phyloP scores from a whole-genome alignment of 2,113 vertebrate species.

The Smithornis capensis region DNA sequence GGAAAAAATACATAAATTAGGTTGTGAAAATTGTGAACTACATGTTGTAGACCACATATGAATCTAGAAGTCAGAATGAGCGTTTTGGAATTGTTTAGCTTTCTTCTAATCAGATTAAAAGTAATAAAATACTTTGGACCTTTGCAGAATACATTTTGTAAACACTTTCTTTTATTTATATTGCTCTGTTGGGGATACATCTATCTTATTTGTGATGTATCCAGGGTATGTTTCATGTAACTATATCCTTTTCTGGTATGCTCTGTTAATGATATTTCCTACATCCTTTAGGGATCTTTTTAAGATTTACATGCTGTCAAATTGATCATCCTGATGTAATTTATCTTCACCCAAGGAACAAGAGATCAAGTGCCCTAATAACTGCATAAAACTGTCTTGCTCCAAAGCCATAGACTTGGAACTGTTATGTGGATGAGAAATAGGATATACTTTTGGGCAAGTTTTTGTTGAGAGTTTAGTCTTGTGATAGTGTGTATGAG shows the following conservation, averaged over 20 bases:
- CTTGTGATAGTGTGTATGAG: background rate
- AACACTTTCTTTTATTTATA: background rate
- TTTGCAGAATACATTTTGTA: background rate
- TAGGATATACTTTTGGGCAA: background rate
- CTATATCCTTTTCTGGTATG: background rate
- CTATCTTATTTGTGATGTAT: background rate
- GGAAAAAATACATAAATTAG: background rate
- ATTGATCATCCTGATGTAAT: background rate
- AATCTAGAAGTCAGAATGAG: background rate
- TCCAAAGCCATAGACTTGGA: background rate
- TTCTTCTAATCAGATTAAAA: background rate
- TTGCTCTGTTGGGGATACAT: background rate
- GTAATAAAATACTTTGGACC: background rate
- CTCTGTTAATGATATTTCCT: background rate
- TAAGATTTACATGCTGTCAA: background rate
- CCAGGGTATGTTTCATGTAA: background rate
- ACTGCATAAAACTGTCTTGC: background rate
- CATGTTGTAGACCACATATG: background rate
- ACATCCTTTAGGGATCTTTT: background rate
- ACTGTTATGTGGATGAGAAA: background rate
- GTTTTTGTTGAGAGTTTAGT: background rate
- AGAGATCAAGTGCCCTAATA: background rate
- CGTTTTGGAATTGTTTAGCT: background rate
- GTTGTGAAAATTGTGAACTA: background rate
- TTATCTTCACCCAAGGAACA: background rate